Percentiles rank a stretch among this genome's conserved stretches.
phyloP scores from a whole-genome alignment of 1,140 invertebrate species.

The Adoxophyes honmai region DNA sequence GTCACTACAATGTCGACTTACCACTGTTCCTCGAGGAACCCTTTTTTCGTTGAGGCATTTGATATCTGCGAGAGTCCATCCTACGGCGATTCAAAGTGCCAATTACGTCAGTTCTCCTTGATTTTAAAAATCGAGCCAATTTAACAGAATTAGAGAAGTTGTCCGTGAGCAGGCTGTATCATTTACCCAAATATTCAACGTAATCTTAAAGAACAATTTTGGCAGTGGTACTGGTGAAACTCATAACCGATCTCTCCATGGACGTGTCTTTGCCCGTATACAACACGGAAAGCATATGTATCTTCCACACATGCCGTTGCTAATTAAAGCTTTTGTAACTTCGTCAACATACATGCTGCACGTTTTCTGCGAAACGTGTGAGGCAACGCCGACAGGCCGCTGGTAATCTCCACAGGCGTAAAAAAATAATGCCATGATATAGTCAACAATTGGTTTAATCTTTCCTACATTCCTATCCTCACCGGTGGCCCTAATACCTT shows the following conservation, averaged over 20 bases:
- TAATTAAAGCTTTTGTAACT: too few species aligned
- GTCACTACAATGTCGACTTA: slow-evolving; percentile 23
- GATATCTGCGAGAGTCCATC: slow-evolving; percentile 10
- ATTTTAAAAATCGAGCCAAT: slow-evolving; percentile 26
- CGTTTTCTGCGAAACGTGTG: too few species aligned
- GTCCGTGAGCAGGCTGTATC: slow-evolving; percentile 31
- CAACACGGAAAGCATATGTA: too few species aligned
- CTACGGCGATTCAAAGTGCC: slow-evolving; percentile 23
- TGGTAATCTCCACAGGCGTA: too few species aligned
- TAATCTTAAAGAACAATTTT: slow-evolving; percentile 4
- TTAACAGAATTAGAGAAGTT: slow-evolving; percentile 32
- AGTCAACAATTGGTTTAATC: too few species aligned
- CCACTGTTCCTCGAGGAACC: slow-evolving; percentile 12
- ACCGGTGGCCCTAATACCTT: too few species aligned
- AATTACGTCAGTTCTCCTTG: slow-evolving; percentile 24
- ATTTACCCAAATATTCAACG: slow-evolving; percentile 18
- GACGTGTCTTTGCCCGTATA: too few species aligned
- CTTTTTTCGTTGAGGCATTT: slow-evolving; percentile 9
- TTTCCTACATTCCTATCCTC: too few species aligned
- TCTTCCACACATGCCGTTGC: too few species aligned
- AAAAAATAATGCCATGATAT: too few species aligned
- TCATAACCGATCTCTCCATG: background rate
- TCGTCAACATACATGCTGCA: too few species aligned
- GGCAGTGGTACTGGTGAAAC: background rate
- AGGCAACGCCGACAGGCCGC: too few species aligned